Percentiles rank a stretch among this genome's conserved stretches.
Conservation (phyloP, 2,797 vertebrate genomes). For the Bradypodion ventrale region DNA sequence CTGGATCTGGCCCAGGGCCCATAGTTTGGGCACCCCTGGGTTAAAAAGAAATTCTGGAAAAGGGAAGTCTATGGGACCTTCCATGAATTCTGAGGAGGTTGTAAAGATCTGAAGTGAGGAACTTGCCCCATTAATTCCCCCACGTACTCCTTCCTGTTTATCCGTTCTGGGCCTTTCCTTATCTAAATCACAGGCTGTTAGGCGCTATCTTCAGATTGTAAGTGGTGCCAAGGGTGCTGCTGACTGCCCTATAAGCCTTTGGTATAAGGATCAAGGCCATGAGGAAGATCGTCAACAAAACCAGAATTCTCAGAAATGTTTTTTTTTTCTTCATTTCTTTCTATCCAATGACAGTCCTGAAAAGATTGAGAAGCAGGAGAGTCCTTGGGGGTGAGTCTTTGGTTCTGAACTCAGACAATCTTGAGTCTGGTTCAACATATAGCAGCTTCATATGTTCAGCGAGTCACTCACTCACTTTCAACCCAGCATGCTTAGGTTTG, state of each 20-base stretch:
- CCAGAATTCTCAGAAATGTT: background rate
- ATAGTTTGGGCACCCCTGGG: too few species aligned
- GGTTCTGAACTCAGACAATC: background rate
- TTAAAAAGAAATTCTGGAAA: background rate
- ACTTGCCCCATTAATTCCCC: background rate
- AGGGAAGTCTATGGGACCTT: too few species aligned
- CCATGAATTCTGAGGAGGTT: background rate
- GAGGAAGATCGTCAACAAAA: background rate
- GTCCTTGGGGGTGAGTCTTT: background rate
- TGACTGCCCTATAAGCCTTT: background rate
- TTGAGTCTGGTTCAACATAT: background rate
- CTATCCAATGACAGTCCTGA: background rate
- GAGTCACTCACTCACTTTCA: background rate
- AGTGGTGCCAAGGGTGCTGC: background rate
- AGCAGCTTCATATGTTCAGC: background rate
- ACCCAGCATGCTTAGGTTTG: background rate
- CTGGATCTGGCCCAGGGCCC: too few species aligned
- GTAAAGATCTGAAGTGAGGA: background rate
- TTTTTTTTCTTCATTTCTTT: background rate
- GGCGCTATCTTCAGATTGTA: background rate
- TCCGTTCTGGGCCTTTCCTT: background rate
- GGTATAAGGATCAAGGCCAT: conserved; percentile 20
- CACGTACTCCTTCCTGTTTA: background rate
- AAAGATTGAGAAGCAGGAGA: background rate
- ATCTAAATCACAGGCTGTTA: conserved; percentile 5